Base-by-base conservation (phyloP, 1,140 invertebrate genomes). In the Lucilia cuprina region DNA sequence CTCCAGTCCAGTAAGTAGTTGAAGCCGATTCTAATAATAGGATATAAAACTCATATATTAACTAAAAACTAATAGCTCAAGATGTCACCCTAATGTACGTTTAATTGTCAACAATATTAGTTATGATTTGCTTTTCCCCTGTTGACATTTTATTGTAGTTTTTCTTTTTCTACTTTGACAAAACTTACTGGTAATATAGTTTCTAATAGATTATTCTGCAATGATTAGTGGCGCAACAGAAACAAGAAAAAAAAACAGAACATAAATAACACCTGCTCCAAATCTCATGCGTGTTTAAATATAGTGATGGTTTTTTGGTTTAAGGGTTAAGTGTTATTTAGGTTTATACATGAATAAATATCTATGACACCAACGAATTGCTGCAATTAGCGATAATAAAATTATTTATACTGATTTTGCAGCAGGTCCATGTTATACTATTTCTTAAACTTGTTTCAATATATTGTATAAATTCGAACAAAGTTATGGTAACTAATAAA, bases 131-230 rank as follows among this genome's bases (percentile, higher is more conserved):
- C 41, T 55, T 55, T 49, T 14, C 17, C 17, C 12, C 70, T 74
- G 70, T 25, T 74, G 70, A 74, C 70, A 74, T 74, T 74, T 74
- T 25, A 55, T 49, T 55, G 50, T 41, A 10, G 9, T 55, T 55
- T 55, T 55, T 55, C 17, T 55, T 5, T 17, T 70, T 70, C 21
- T 10, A n/a, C 55, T 60, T 70, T 70, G 19, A 70, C 19, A 70
- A 70, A 70, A 70, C 12, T 25, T 70, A 70, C 21, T 21, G 12
- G 21, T 5, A 70, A 21, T 21, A 70, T 19, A 70, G 9, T 70
- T 21, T 5, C 75, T 84, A 84, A 78, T 84, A 84, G 75, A 84
- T 84, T 84, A 84, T 84, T 84, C 83, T 80, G 83, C 83, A 84
- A 75, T 80, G 83, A 84, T 84, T 84, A 84, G 41, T 55, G 49